Base-by-base conservation (phyloP, 2,113 vertebrate species). In the Ophiodon elongatus region DNA sequence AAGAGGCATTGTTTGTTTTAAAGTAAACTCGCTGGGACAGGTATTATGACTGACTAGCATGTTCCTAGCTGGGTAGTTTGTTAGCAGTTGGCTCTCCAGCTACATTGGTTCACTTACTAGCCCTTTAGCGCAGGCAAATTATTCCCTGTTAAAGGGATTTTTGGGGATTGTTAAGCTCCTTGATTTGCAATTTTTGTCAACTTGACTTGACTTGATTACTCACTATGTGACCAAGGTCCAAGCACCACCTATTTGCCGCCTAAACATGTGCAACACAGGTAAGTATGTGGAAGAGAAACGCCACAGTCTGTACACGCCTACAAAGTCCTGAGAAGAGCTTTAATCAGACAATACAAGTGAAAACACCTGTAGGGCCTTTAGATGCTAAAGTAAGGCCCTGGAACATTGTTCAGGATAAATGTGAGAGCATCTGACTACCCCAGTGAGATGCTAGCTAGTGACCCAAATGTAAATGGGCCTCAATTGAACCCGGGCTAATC, bases 381-480 rank as follows among this genome's bases (percentile, higher is more conserved):
- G 17, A 52, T 52, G 4, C 5, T 47, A 6, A 8, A 29, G 14
- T 23, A 2, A 11, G 52, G 23, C 29, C 17, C 45, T 45, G 19
- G 8, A 56, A 68, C 43, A 15, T 9, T 60, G 43, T 67, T 54
- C 17, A 33, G 76, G 62, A 76, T 79, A 79, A 82, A 79, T 45
- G 27, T 45, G 41, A 70, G 21, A 50, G 47, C 77, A 63, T 54
- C 76, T 77, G 74, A 86, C 68, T 80, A n/a, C n/a, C n/a, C n/a
- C n/a, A 57, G n/a, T 75, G 76, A 69, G 37, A 71, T 43, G 41
- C 54, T 70, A 63, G 59, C 60, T 84, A 84, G 90, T 85, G 80
- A 89, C 76, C 85, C 57, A 39, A 72, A 81, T 85, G 85, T 91
- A 85, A 92, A 91, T 74, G 52, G 47, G 35, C 59, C 57, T 82